Conservation (phyloP, 2,113 vertebrate species). For the Leptosomus discolor region DNA sequence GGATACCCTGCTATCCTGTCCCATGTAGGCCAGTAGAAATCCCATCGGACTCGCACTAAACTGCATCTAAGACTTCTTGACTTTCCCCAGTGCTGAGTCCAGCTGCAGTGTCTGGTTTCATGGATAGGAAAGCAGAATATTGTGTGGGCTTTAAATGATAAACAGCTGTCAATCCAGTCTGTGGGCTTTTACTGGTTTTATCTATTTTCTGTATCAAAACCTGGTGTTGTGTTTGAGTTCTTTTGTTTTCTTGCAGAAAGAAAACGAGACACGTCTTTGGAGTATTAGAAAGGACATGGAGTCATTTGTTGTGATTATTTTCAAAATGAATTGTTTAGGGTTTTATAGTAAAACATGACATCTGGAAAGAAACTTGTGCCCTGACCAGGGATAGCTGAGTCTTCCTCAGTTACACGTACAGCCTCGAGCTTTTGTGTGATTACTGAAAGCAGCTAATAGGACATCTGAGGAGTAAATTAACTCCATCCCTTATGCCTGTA, state of each 20-base stretch:
- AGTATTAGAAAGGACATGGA: background rate
- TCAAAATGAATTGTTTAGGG: background rate
- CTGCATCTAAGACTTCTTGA: background rate
- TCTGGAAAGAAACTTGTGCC: background rate
- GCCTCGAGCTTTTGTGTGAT: background rate
- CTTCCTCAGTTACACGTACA: background rate
- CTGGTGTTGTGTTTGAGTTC: background rate
- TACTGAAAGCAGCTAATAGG: background rate
- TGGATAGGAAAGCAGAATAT: background rate
- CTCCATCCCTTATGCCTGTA: background rate
- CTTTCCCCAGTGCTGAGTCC: background rate
- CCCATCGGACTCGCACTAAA: background rate
- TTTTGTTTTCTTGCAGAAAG: background rate
- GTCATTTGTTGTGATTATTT: background rate
- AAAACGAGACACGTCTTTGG: background rate
- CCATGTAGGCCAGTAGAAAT: background rate
- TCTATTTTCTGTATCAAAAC: background rate
- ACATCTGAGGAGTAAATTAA: conserved; percentile 8
- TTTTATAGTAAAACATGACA: background rate
- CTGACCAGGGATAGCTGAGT: background rate
- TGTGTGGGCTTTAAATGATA: background rate
- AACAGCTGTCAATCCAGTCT: background rate
- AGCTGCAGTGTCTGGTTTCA: background rate
- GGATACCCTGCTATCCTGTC: background rate
- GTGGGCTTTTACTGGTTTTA: background rate